phyloP scores from a whole-genome alignment of 2,888 invertebrate species.

The Caenorhabditis sp. region DNA sequence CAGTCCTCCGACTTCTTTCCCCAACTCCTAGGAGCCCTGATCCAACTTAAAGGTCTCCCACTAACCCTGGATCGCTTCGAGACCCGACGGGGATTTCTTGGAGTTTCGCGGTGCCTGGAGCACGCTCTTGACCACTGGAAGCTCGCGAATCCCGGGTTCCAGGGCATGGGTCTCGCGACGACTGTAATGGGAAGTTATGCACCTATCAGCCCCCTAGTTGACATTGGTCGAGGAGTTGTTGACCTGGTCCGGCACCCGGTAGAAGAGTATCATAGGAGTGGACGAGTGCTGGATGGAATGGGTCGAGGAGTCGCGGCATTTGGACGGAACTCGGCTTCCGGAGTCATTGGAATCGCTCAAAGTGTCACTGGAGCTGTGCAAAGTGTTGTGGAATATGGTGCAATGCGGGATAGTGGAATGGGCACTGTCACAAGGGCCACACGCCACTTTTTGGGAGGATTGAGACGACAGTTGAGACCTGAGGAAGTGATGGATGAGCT shows the following conservation, averaged over 20 bases:
- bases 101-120: too few relatives aligned
- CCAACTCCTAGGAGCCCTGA: constrained; percentile 87
- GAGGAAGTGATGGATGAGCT: too few relatives aligned
- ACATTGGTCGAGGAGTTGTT: constrained; percentile 95
- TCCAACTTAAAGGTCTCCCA: constrained; percentile 94
- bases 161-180: too few relatives aligned
- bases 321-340: constrained; percentile 92
- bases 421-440: too few relatives aligned
- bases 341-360: constrained; percentile 94
- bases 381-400: constrained; percentile 77
- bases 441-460: too few relatives aligned
- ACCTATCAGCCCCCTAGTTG: constrained; percentile 94
- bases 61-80: too few relatives aligned
- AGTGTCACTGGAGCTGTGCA: constrained; percentile 91
- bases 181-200: constrained; percentile 85
- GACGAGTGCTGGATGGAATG: constrained; percentile 88
- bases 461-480: too few relatives aligned
- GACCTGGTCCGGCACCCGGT: constrained; percentile 96
- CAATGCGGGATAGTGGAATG: too few relatives aligned
- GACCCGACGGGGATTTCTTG: too few relatives aligned
- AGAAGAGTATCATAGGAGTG: constrained; percentile 92
- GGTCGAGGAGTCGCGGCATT: constrained; percentile 93
- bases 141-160: too few relatives aligned
- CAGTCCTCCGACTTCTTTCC: neutral
- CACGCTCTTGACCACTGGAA: too few relatives aligned